phyloP scores from a whole-genome alignment of 2,888 invertebrate genomes.

The Halocaridina rubra region DNA sequence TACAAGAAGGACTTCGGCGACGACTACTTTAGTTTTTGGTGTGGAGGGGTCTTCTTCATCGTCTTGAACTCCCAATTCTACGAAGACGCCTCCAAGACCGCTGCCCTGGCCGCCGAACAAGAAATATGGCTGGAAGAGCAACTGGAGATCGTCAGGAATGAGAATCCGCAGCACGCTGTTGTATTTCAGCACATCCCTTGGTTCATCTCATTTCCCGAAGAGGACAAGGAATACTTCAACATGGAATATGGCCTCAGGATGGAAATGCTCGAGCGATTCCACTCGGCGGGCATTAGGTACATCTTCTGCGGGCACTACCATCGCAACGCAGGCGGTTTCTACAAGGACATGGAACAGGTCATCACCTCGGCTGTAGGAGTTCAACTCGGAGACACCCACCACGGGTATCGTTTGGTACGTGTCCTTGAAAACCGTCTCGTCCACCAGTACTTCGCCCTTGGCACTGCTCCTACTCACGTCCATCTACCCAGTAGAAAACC shows the following conservation, averaged over 20 bases:
- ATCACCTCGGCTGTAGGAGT: constrained; percentile 71
- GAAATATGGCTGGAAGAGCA: constrained; percentile 69
- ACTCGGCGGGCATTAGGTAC: constrained; percentile 68
- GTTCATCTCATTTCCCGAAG: constrained; percentile 68
- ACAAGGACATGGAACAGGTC: constrained; percentile 69
- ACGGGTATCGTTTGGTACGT: constrained; percentile 70
- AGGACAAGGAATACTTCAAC: constrained; percentile 68
- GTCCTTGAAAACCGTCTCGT: constrained; percentile 68
- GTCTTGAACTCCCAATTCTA: constrained; percentile 71
- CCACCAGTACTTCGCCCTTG: constrained; percentile 69
- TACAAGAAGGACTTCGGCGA: constrained; percentile 69
- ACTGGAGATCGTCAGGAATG: constrained; percentile 65
- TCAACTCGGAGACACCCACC: constrained; percentile 69
- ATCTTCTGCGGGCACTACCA: constrained; percentile 72
- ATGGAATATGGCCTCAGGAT: constrained; percentile 66
- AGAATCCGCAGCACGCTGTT: constrained; percentile 67
- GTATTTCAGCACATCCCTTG: constrained; percentile 71
- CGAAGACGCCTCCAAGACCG: constrained; percentile 66
- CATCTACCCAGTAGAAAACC: background rate
- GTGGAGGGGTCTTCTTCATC: constrained; percentile 70
- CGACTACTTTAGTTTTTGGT: constrained; percentile 72
- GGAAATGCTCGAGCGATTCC: constrained; percentile 68
- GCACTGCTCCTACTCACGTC: background rate
- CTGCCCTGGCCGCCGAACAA: constrained; percentile 68
- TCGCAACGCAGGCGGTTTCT: constrained; percentile 70